Evolutionary conservation across 2,113 vertebrate genomes (phyloP).

Genomic region (Saguinus midas): DNA sequence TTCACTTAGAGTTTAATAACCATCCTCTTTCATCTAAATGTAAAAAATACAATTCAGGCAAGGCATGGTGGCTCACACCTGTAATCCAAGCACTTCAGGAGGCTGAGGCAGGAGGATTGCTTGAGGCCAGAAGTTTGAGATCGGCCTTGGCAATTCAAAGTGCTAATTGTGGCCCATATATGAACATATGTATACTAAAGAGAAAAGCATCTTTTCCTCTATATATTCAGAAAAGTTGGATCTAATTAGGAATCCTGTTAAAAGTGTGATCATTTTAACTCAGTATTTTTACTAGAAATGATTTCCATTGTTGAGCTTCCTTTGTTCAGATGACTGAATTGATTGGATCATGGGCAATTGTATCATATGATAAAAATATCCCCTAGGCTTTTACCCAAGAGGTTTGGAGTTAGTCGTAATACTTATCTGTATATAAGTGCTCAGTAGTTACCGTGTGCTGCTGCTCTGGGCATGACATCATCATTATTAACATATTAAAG

Average conservation of each 20-base stretch:
- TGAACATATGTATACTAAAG: not conserved
- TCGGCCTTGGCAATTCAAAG: not conserved
- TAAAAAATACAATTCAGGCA: not conserved
- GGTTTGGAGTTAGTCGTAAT: constrained; percentile 33
- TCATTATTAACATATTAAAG: not conserved
- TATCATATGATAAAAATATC: constrained; percentile 66
- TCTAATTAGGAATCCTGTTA: not conserved
- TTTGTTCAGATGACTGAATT: constrained; percentile 16
- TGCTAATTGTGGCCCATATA: not conserved
- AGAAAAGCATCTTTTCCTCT: constrained; percentile 23
- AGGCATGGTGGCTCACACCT: no score
- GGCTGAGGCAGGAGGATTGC: no score
- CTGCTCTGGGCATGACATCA: constrained; percentile 4
- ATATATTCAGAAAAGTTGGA: not conserved
- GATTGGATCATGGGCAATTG: not conserved
- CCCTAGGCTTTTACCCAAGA: constrained; percentile 63
- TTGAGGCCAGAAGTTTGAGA: no score
- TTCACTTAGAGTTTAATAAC: not conserved
- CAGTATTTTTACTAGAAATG: not conserved
- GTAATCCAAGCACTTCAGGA: no score
- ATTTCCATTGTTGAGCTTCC: not conserved
- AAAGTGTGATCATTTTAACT: not conserved
- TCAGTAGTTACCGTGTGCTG: not conserved
- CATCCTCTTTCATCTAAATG: not conserved
- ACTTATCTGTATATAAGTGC: constrained; percentile 40